Evolutionary conservation across 2,888 invertebrate genomes (phyloP), one percentile per base, ranked within the genome.

Genomic region (Microchrysa polita): DNA sequence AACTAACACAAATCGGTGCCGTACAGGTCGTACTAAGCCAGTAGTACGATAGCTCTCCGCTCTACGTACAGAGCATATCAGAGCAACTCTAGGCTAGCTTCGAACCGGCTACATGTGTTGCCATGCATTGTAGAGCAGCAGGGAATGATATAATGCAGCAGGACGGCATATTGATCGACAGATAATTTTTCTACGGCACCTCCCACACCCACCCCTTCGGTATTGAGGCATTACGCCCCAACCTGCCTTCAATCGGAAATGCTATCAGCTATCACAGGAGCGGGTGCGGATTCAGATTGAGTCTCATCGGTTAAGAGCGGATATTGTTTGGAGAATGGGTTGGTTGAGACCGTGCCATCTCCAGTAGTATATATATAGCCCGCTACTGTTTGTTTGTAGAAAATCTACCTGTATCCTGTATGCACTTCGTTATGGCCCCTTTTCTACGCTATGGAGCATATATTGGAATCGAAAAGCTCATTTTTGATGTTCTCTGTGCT

Each of bases 141-240:
- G 14, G 16, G 67, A 67, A 67, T 67, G 67, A 67, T 67, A 67
- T 67, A 53, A 52, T 67, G 67, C 67, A 67, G 52, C 22, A 67
- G 67, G 52, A 53, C 67, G 40, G 44, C 67, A 52, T 67, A 67
- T 67, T 67, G 67, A 67, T 67, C 52, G 67, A 52, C 52, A 67
- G 67, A 67, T 67, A 67, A 67, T 67, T 67, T 67, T 67, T 67
- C 67, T 52, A 52, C 67, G 61, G 61, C 12, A 40, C 48, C 67
- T 23, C 23, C 44, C 20, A 57, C 48, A 67, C 27, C 48, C 23
- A 59, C 23, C 48, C 65, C n/a, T n/a, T 52, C 67, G 27, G 23
- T 22, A 23, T 61, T 61, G 61, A 40, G 61, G 61, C 40, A 61
- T 61, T 60, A 16, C 61, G 40, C 40, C n/a, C n/a, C 61, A 34